phyloP scores from a whole-genome alignment of 2,888 invertebrate genomes.

The Vannuccia rotundouncinata region DNA sequence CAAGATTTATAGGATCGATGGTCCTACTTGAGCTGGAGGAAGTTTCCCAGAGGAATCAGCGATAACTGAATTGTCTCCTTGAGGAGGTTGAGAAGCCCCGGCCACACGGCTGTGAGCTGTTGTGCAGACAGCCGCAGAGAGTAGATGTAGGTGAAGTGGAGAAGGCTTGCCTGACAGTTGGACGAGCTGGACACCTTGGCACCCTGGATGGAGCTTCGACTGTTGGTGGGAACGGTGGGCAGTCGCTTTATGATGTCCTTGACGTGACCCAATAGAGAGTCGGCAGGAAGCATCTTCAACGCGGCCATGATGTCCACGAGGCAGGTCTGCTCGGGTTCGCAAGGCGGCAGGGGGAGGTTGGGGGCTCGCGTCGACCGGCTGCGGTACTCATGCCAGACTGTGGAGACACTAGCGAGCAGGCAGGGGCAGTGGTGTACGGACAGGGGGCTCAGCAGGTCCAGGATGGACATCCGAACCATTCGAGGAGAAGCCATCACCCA shows the following conservation, averaged over 20 bases:
- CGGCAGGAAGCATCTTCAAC: conserved; percentile 74
- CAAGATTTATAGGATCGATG: not conserved
- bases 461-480: conserved; percentile 53
- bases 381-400: conserved; percentile 65
- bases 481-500: not conserved
- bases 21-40: conserved; percentile 66
- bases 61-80: conserved; percentile 61
- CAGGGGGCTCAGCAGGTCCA: conserved; percentile 76
- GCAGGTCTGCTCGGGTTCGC: conserved; percentile 62
- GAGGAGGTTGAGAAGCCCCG: not conserved
- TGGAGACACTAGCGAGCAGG: conserved; percentile 73
- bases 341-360: conserved; percentile 38
- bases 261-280: conserved; percentile 73
- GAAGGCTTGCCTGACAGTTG: not conserved
- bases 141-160: not conserved
- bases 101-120: not conserved
- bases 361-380: conserved; percentile 39
- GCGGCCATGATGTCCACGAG: conserved; percentile 72
- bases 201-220: not conserved
- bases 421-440: conserved; percentile 73
- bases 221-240: conserved; percentile 49
- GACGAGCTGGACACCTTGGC: not conserved
- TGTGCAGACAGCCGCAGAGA: not conserved
- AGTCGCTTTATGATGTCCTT: conserved; percentile 74
- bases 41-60: conserved; percentile 69